Percentiles rank a stretch among this genome's conserved stretches.
Evolutionary conservation across 2,888 invertebrate genomes (phyloP).

Genomic region (Sycophila texana): DNA sequence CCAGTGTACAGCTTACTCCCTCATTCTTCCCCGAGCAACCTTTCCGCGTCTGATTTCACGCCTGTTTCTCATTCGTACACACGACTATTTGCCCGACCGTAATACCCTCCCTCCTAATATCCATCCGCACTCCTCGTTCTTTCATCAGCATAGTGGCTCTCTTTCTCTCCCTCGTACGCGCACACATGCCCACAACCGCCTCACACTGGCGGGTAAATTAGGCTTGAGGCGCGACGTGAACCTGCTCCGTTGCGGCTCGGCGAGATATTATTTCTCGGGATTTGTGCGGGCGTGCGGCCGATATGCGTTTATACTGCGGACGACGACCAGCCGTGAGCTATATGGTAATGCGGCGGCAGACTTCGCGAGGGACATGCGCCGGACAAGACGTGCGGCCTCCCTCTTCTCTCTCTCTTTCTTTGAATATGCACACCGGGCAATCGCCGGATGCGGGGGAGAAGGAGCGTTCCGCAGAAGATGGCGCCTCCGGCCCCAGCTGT

Average conservation of each 20-base stretch:
- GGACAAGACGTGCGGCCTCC: constrained; percentile 54
- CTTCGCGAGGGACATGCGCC: constrained; percentile 66
- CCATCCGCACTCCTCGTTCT: too few relatives aligned
- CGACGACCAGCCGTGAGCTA: constrained; percentile 44
- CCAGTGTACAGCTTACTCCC: constrained; percentile 12
- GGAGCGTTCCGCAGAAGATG: constrained; percentile 69
- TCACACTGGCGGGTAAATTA: constrained; percentile 47
- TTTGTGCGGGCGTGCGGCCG: constrained; percentile 56
- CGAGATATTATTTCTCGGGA: constrained; percentile 64
- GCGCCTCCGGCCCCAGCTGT: constrained; percentile 67
- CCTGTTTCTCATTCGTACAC: constrained; percentile 8
- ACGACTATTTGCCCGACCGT: too few relatives aligned
- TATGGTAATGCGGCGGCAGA: constrained; percentile 45
- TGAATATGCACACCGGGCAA: constrained; percentile 53
- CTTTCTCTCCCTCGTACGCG: background rate
- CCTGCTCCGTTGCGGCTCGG: constrained; percentile 54
- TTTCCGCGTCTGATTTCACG: constrained; percentile 35
- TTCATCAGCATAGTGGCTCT: background rate
- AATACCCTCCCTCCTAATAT: too few relatives aligned
- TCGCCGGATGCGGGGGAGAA: constrained; percentile 65
- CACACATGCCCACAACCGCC: background rate
- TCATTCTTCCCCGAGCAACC: constrained; percentile 19
- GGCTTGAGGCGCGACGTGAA: constrained; percentile 39
- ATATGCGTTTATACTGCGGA: constrained; percentile 49
- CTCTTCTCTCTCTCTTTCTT: constrained; percentile 9